These are phyloP conservation scores for Spea multiplicata DNA, from an alignment of 2,113 vertebrate species.

Conservation along the genomic window DNA sequence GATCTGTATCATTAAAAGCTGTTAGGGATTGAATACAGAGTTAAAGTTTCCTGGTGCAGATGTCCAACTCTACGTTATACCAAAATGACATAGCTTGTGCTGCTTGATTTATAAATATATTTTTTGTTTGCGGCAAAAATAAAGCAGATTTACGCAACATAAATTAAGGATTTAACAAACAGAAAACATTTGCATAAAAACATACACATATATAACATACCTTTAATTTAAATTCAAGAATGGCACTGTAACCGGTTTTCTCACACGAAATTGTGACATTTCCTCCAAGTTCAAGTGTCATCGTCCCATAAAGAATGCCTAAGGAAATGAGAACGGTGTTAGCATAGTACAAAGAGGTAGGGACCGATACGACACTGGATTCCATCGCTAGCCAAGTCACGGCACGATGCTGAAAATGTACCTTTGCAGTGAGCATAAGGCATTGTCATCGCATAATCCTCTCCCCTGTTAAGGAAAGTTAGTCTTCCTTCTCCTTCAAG, in stretches of 20 bases:
- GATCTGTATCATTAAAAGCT: constrained; percentile 9
- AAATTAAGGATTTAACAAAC: constrained; percentile 12
- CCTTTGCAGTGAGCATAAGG: constrained; percentile 99
- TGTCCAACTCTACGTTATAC: not conserved
- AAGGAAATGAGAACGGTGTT: constrained; percentile 26
- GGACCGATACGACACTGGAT: too few species aligned
- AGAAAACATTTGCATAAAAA: not conserved
- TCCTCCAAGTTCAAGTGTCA: constrained; percentile 95
- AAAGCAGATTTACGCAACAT: constrained; percentile 38
- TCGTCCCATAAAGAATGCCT: constrained; percentile 97
- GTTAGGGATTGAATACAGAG: not conserved
- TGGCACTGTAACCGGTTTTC: constrained; percentile 93
- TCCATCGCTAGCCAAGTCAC: too few species aligned
- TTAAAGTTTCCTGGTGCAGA: not conserved
- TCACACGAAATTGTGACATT: constrained; percentile 88
- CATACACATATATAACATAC: constrained; percentile 59
- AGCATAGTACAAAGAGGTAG: not conserved
- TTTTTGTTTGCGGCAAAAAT: constrained; percentile 25
- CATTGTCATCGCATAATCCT: constrained; percentile 98
- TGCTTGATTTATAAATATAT: constrained; percentile 11
- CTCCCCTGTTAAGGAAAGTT: constrained; percentile 91
- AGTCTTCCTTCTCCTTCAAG: constrained; percentile 92
- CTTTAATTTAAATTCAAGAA: constrained; percentile 97
- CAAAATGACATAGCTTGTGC: constrained; percentile 8
- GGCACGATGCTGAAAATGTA: constrained; percentile 51